phyloP scores from a whole-genome alignment of 2,797 vertebrate species.

The Steatocranus sp. region DNA sequence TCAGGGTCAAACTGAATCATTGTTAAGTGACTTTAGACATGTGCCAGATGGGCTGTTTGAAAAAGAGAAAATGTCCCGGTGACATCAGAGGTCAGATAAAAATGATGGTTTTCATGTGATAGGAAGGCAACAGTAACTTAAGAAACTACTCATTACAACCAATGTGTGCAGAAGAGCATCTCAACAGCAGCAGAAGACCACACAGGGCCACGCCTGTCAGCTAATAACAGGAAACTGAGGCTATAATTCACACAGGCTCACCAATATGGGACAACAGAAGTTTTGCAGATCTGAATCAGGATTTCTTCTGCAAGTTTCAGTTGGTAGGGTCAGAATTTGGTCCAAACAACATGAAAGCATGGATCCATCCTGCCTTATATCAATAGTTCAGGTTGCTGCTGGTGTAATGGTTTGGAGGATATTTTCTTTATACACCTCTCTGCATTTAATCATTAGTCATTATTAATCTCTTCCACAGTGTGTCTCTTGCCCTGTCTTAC shows the following conservation, averaged over 20 bases:
- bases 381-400: background rate
- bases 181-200: background rate
- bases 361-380: background rate
- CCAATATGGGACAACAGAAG: background rate
- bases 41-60: background rate
- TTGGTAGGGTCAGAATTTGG: background rate
- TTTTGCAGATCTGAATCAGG: background rate
- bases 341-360: background rate
- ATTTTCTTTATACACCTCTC: background rate
- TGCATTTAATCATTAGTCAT: background rate
- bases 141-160: background rate
- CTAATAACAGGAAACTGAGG: background rate
- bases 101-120: background rate
- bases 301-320: background rate
- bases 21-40: background rate
- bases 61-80: background rate
- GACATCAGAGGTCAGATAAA: background rate
- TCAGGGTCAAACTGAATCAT: background rate
- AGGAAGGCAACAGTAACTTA: background rate
- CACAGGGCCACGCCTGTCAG: background rate
- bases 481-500: background rate
- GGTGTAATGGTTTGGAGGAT: background rate
- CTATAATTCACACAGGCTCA: background rate
- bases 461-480: background rate
- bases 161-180: background rate